Evolutionary conservation across 2,113 vertebrate species (phyloP).

Genomic region (Leptocoma aspasia): DNA sequence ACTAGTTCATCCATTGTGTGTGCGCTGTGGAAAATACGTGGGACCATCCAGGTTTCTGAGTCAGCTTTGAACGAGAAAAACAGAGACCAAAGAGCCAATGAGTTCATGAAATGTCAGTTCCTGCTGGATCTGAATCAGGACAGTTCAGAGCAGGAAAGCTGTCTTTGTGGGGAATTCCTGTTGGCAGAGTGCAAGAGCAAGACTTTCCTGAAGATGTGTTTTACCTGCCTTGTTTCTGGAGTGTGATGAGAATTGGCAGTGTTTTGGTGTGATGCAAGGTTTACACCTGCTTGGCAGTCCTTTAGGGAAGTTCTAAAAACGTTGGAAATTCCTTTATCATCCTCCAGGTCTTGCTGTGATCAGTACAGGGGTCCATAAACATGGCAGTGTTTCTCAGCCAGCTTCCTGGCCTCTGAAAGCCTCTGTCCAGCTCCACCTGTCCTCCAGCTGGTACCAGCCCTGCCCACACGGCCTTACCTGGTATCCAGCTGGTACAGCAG

Average conservation of each 20-base stretch:
- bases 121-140: background rate
- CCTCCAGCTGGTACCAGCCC: background rate
- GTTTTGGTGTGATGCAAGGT: background rate
- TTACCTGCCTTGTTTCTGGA: background rate
- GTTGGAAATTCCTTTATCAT: background rate
- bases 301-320: background rate
- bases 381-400: background rate
- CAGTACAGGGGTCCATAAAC: background rate
- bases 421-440: accelerated
- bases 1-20: background rate
- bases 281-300: background rate
- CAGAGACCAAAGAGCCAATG: background rate
- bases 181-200: background rate
- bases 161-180: background rate
- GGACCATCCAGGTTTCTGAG: background rate
- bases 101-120: background rate
- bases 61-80: background rate
- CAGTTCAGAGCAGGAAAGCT: background rate
- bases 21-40: background rate
- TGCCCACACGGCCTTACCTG: background rate
- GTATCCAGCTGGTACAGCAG: background rate
- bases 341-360: background rate
- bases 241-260: background rate
- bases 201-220: background rate
- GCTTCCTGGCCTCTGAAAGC: background rate